Evolutionary conservation across 2,797 vertebrate genomes (phyloP), one percentile per base, ranked within the genome.

Genomic region (Parotocinclus haroldoi): DNA sequence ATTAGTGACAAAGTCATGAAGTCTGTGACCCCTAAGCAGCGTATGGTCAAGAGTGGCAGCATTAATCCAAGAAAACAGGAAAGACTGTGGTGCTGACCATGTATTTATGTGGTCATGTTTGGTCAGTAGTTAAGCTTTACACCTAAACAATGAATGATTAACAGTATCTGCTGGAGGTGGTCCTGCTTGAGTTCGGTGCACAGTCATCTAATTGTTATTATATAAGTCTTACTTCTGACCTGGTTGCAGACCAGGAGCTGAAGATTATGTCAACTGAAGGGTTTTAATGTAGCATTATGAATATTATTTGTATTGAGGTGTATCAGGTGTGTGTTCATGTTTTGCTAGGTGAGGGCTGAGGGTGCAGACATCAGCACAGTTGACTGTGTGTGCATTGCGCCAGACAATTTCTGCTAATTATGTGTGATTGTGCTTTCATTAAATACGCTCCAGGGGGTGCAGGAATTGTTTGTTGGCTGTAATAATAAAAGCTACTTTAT

Each of bases 361-460:
- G 71, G n/a, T n/a, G 49, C 55, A 69, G 70, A 62, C 73, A 69
- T 56, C 53, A 63, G 69, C 45, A 12, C 69, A 62, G 60, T 63
- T 64, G 58, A 50, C 76, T 72, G 72, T 69, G 70, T 68, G 63
- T 71, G 63, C 52, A 48, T 65, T 64, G 70, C 13, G 56, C 59
- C 46, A 76, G 75, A 78, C 63, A 72, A 77, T 80, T 78, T 80
- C 70, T 69, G 71, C 76, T 73, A 78, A 77, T 81, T 84, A 80
- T 3, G 60, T 69, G 73, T 78, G 76, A 81, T 81, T 81, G 73
- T 80, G 79, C 75, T 79, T 79, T 79, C 76, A 74, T 79, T 83
- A 81, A 78, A 81, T 78, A 82, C 76, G 76, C 80, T 73, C 71
- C 79, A 81, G 79, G 81, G 76, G 74, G 76, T 80, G 68, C 59